These are phyloP conservation scores for Venusia cambrica DNA, from an alignment of 2,888 invertebrate species.

Conservation along the genomic window DNA sequence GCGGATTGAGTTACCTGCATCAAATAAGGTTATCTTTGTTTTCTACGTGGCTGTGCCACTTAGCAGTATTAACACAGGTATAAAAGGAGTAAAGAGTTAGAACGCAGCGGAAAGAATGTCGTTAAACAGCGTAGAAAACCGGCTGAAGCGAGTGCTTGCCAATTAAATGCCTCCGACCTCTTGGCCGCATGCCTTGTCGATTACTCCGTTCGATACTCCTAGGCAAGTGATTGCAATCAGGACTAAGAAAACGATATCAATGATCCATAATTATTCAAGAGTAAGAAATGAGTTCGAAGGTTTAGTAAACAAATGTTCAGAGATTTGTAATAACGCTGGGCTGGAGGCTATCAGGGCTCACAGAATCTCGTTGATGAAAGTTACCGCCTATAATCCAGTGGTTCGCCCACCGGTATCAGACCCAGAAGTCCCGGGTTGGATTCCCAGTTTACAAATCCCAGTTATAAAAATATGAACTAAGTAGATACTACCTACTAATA, in stretches of 20 bases:
- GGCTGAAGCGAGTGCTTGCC: conserved; percentile 64
- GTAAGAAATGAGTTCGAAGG: no score
- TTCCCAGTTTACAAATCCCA: no score
- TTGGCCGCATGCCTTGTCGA: conserved; percentile 51
- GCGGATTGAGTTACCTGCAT: conserved; percentile 26
- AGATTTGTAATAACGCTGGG: no score
- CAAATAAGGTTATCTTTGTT: conserved; percentile 17
- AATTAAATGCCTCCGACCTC: conserved; percentile 76
- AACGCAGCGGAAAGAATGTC: conserved; percentile 56
- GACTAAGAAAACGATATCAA: conserved; percentile 23
- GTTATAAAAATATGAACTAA: no score
- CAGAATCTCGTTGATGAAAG: no score
- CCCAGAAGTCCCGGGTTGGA: no score
- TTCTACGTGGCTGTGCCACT: conserved; percentile 35
- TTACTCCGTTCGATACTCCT: conserved; percentile 51
- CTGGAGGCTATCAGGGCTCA: no score
- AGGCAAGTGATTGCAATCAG: conserved; percentile 36
- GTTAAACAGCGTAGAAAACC: conserved; percentile 70
- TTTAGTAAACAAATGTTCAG: no score
- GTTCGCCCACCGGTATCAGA: no score
- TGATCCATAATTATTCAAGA: conserved; percentile 8
- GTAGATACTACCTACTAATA: no score
- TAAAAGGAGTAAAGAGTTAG: conserved; percentile 31
- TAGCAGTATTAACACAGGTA: conserved; percentile 15
- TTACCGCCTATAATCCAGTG: no score